A percentile compares a stretch with the other conserved stretches of the same genome.
These are phyloP conservation scores for Chrysodeixis includens DNA, from an alignment of 2,888 invertebrate genomes.

Conservation along the genomic window DNA sequence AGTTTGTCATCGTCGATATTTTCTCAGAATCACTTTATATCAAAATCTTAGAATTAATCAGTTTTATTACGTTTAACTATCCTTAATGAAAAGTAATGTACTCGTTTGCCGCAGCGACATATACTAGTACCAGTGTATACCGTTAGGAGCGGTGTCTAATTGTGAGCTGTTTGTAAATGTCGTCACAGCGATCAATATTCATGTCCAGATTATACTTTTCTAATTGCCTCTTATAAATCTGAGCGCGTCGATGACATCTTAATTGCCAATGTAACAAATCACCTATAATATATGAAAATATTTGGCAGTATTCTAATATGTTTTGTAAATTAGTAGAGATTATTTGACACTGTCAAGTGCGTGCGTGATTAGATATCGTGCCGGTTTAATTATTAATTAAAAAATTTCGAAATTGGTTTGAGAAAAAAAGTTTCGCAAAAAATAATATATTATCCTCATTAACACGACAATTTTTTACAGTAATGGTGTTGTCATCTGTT, in stretches of 20 bases:
- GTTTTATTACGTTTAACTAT: slow-evolving; percentile 49
- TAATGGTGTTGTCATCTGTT: not conserved
- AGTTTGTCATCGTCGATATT: slow-evolving; percentile 23
- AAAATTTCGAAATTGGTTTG: not conserved
- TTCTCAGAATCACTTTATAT: slow-evolving; percentile 35
- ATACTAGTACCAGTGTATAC: slow-evolving; percentile 62
- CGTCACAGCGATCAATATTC: slow-evolving; percentile 81
- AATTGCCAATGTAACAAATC: slow-evolving; percentile 84
- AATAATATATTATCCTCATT: not conserved
- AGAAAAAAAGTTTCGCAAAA: not conserved
- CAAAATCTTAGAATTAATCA: slow-evolving; percentile 42
- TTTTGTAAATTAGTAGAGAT: slow-evolving; percentile 34
- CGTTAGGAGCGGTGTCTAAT: slow-evolving; percentile 74
- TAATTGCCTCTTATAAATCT: slow-evolving; percentile 87
- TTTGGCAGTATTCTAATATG: slow-evolving; percentile 62
- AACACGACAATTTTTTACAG: not conserved
- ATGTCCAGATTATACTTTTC: slow-evolving; percentile 81
- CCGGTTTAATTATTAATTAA: not conserved
- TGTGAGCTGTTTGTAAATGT: slow-evolving; percentile 82
- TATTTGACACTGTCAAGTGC: slow-evolving; percentile 20
- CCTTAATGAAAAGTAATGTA: slow-evolving; percentile 62
- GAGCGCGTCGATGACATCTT: slow-evolving; percentile 84
- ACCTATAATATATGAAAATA: slow-evolving; percentile 72
- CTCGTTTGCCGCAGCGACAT: slow-evolving; percentile 54
- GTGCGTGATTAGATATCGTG: slow-evolving; percentile 12